These are phyloP conservation scores for Cryptosula pallasiana DNA, from an alignment of 2,888 invertebrate genomes.

Conservation along the genomic window DNA sequence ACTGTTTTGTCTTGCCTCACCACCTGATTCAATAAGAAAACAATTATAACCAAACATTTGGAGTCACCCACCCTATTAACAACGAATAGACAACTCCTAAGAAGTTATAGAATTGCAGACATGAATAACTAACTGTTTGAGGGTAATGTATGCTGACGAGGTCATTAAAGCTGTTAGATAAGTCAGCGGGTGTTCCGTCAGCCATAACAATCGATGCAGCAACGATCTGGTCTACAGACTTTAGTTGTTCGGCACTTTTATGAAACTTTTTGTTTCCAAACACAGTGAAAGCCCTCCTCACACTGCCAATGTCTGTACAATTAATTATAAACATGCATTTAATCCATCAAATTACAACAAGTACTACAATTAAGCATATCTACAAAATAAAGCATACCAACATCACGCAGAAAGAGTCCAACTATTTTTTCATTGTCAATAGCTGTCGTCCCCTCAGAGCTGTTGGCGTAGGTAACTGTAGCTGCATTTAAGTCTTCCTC, in stretches of 20 bases:
- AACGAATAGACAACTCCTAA: too few species aligned
- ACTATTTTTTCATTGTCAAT: background rate
- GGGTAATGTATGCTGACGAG: conserved; percentile 18
- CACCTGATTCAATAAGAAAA: background rate
- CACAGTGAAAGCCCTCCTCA: background rate
- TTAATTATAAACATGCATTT: too few species aligned
- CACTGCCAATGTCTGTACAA: background rate
- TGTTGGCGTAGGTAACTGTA: background rate
- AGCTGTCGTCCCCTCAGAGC: background rate
- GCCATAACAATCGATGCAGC: background rate
- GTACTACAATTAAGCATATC: background rate
- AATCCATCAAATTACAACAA: background rate
- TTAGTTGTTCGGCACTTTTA: background rate
- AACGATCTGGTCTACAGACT: background rate
- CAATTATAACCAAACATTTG: too few species aligned
- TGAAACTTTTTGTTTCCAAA: conserved; percentile 20
- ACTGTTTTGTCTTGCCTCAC: background rate
- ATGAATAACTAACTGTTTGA: conserved; percentile 11
- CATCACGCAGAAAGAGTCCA: background rate
- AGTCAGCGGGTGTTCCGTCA: background rate
- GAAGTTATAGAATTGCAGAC: too few species aligned
- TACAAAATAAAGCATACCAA: background rate
- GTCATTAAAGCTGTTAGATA: background rate
- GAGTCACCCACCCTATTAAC: too few species aligned
- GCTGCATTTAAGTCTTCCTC: background rate